Base-by-base conservation (phyloP, 2,888 invertebrate genomes). In the Lasioglossum vierecki region DNA sequence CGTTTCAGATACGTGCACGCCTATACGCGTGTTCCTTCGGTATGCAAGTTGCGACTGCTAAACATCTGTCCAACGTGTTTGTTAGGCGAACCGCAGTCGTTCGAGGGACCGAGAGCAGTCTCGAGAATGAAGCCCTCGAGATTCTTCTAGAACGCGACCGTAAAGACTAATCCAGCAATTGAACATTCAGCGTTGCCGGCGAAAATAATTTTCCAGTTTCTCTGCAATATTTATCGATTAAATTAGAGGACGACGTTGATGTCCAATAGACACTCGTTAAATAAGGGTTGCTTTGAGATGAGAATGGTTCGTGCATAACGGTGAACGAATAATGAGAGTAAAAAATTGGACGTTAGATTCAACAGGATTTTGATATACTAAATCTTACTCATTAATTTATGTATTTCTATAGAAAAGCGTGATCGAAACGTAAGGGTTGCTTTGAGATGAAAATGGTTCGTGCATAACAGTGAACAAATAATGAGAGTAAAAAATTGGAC, bases 41-140 rank as follows among this genome's bases (percentile, higher is more conserved):
- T 78, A 63, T 79, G 86, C 86, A 57, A 81, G 79, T 79, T 41
- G 70, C 76, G 87, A 83, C 83, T 87, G 87, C 71, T 81, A 81
- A 83, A 87, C 87, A 87, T 86, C 83, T 87, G 87, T 80, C 78
- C 76, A 80, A 83, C 73, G 87, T 83, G 83, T 87, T 83, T 81
- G 78, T 86, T 83, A 74, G 78, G 57, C 76, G 46, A 79, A 46
- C 70, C 68, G 18, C 66, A 49, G 66, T 53, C 30, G 30, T 85
- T 60, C 70, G 35, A 35, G 46, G 73, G 68, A 30, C 63, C 63
- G 30, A 68, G 57, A 46, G 68, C 57, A 8, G 35, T 66, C 46
- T 57, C 75, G 30, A 71, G 76, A 79, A 79, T 70, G 63, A 75
- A 76, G 63, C 71, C 60, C n/a, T 66, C 66, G 66, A 73, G 57